These are phyloP conservation scores for Anoplius nigerrimus DNA, from an alignment of 2,888 invertebrate genomes.

Conservation along the genomic window DNA sequence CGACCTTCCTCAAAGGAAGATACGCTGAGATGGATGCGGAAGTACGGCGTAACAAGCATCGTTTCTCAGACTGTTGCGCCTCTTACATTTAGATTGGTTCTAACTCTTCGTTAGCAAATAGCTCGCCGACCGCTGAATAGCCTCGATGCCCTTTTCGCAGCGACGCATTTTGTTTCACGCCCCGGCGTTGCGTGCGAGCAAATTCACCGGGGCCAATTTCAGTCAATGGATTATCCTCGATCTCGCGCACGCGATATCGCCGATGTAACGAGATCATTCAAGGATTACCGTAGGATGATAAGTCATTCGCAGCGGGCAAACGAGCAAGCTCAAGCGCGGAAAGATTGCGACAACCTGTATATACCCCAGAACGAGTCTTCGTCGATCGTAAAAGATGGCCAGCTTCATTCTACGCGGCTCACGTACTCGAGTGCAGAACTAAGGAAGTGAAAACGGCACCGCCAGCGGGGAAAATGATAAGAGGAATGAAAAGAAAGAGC, in stretches of 20 bases:
- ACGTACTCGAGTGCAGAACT: neutral
- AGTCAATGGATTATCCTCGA: too few relatives aligned
- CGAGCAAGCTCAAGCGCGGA: conserved; percentile 11
- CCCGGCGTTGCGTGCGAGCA: neutral
- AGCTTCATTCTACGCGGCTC: conserved; percentile 37
- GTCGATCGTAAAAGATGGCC: conserved; percentile 38
- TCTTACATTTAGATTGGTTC: too few relatives aligned
- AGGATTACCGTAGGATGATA: neutral
- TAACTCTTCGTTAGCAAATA: too few relatives aligned
- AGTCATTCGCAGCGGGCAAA: conserved; percentile 22
- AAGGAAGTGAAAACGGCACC: neutral
- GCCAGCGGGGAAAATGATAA: neutral
- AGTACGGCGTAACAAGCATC: too few relatives aligned
- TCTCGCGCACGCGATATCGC: neutral
- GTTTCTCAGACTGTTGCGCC: too few relatives aligned
- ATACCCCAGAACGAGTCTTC: conserved; percentile 35
- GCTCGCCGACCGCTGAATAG: too few relatives aligned
- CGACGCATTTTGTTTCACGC: conserved; percentile 4
- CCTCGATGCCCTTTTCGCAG: neutral
- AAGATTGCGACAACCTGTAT: conserved; percentile 48
- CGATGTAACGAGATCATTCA: neutral
- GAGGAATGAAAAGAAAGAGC: neutral
- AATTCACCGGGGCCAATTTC: neutral
- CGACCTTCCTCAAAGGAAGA: too few relatives aligned
- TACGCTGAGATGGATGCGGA: too few relatives aligned